Base-by-base conservation (phyloP, 2,888 invertebrate species). In the Ceratothoa steindachneri region DNA sequence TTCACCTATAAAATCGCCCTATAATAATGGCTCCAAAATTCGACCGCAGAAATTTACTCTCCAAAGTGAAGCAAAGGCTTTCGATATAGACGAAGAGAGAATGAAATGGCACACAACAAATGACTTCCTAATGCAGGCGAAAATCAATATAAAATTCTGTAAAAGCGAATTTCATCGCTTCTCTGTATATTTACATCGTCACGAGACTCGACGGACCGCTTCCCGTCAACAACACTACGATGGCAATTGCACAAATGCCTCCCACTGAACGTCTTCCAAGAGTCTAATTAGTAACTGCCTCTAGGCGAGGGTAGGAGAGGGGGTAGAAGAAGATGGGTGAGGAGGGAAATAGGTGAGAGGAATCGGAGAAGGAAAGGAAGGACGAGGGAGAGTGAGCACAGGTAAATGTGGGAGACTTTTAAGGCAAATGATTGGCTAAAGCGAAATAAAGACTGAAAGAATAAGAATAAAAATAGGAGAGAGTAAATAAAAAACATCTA, bases 241-340 rank as follows among this genome's bases (percentile, higher is more conserved):
- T 60, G 27, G 60, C 19, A 60, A 60, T 60, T 60, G 60, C 22
- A 15, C 22, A 24, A 60, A 60, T 60, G n/a, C 60, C 60, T 60
- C 24, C 60, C 27, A 22, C 60, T 9, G 24, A 60, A 60, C 60
- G 60, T 60, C 60, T 60, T 60, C 60, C 12, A 41, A 24, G 60
- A 60, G 60, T 60, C 60, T 60, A 60, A 60, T 60, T 60, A 60
- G 60, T 60, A 60, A 60, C 3, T 60, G 60, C 60, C 60, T 60
- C 22, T 24, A 24, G 60, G 3, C 60, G 60, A 60, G 24, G 60
- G 3, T 24, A 60, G 60, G 9, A 24, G 60, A 60, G 60, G 27
- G 1, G 60, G 24, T 12, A 24, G 60, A 24, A 60, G n/a, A 19
- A 51, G 19, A 3, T 15, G 52, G 52, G 1, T 24, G 27, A 60